Evolutionary conservation across 2,797 vertebrate genomes (phyloP).

Genomic region (Artibeus lituratus): DNA sequence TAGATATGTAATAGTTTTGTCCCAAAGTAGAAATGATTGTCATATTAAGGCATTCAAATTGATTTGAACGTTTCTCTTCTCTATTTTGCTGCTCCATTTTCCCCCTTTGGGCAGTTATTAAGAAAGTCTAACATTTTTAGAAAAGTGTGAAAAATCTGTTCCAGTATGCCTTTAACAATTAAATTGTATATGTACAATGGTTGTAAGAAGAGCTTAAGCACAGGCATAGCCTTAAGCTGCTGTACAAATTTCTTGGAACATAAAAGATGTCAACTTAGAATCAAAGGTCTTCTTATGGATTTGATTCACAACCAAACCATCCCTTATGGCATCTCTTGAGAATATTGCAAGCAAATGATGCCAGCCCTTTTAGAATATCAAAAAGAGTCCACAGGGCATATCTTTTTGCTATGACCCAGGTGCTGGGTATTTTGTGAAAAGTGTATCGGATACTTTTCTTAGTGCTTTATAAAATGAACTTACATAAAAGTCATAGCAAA

Average conservation of each 20-base stretch:
- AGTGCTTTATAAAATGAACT: slow-evolving; percentile 8
- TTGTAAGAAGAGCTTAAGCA: not conserved
- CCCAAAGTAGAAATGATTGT: not conserved
- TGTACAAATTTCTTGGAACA: not conserved
- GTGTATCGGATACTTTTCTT: slow-evolving; percentile 40
- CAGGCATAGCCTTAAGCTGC: not conserved
- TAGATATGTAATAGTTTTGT: not conserved
- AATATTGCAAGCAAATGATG: not conserved
- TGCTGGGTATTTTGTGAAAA: not conserved
- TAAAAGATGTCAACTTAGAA: not conserved
- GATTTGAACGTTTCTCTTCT: not conserved
- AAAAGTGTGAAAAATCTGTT: not conserved
- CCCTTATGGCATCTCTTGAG: not conserved
- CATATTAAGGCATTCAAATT: not conserved
- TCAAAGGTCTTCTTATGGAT: not conserved
- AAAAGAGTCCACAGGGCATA: not conserved
- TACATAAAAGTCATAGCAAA: not conserved
- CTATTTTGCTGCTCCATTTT: not conserved
- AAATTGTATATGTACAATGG: not conserved
- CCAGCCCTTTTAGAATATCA: not conserved
- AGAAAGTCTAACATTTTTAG: not conserved
- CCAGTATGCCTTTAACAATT: not conserved
- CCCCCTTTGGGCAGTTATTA: not conserved
- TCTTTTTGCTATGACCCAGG: not conserved
- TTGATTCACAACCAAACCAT: not conserved